A percentile compares a stretch with the other conserved stretches of the same genome.
These are phyloP conservation scores for Pseudolycoriella hygida DNA, from an alignment of 2,888 invertebrate genomes.

Conservation along the genomic window DNA sequence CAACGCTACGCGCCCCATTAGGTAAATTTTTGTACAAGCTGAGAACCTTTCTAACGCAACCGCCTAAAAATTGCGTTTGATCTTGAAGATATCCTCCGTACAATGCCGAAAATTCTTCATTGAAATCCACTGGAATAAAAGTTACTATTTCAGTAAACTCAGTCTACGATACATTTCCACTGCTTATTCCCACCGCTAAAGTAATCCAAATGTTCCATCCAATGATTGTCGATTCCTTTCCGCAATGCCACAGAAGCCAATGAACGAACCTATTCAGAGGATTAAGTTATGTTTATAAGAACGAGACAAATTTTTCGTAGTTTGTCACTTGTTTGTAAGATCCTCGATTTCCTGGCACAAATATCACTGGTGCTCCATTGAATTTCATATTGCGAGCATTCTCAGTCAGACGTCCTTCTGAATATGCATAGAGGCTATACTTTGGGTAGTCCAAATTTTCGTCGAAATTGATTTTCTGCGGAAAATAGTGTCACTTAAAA, in stretches of 20 bases:
- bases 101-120: constrained; percentile 76
- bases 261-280: constrained; percentile 48
- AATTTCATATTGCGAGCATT: constrained; percentile 53
- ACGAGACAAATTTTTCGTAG: background rate
- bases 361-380: constrained; percentile 82
- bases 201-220: constrained; percentile 73
- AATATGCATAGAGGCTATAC: constrained; percentile 77
- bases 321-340: constrained; percentile 62
- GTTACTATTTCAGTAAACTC: background rate
- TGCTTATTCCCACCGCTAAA: constrained; percentile 41
- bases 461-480: constrained; percentile 47
- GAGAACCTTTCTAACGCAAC: constrained; percentile 53
- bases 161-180: background rate
- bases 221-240: constrained; percentile 52
- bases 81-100: constrained; percentile 67
- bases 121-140: constrained; percentile 48
- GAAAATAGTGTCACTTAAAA: background rate
- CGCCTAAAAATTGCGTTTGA: constrained; percentile 55
- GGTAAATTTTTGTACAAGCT: constrained; percentile 44
- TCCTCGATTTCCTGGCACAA: constrained; percentile 89
- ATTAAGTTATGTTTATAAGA: constrained; percentile 14
- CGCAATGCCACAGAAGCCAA: constrained; percentile 81
- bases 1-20: constrained; percentile 38
- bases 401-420: constrained; percentile 65
- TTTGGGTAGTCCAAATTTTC: constrained; percentile 48